Base-by-base conservation (phyloP, 2,888 invertebrate species). In the Hemaris fuciformis region DNA sequence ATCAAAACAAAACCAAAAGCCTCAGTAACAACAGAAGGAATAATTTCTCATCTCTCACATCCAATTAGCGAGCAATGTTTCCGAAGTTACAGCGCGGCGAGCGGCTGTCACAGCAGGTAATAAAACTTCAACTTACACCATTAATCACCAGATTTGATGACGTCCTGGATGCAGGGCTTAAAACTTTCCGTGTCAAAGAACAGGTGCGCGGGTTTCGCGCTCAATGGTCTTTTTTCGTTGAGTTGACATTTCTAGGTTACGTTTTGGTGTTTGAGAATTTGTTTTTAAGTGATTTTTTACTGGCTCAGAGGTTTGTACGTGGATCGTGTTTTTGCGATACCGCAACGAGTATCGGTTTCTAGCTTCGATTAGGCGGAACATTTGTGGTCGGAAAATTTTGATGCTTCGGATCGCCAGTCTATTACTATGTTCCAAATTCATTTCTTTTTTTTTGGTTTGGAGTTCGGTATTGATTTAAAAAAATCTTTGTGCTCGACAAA, bases 31-130 rank as follows among this genome's bases (percentile, higher is more conserved):
- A 31, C 31, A 53, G 53, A 53, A 53, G 27, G 62, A 62, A 63
- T 63, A 63, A 66, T 68, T 64, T 60, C 66, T 68, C 66, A 68
- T 66, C 61, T 64, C 62, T 59, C 53, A 59, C 59, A 62, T 66
- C 53, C 67, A 69, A 69, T 69, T 69, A 67, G 65, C 57, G 61
- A 59, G 43, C 56, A 22, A 23, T 53, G 62, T 62, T 62, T 43
- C 58, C 25, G 18, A 61, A 59, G 60, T 61, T 63, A 46, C 13
- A 31, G 58, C 22, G 61, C 60, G 57, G 57, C 42, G 41, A 43
- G 23, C 31, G 59, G 59, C 56, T 56, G 60, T 57, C 45, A 34
- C 18, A 60, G 43, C 56, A 60, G 63, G 63, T 63, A 57, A 42
- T 63, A 58, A 48, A 59, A 61, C 56, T 61, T 38, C 31, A 64